A percentile compares a stretch with the other conserved stretches of the same genome.
Conservation (phyloP, 2,888 invertebrate genomes). For the Callosobruchus maculatus region DNA sequence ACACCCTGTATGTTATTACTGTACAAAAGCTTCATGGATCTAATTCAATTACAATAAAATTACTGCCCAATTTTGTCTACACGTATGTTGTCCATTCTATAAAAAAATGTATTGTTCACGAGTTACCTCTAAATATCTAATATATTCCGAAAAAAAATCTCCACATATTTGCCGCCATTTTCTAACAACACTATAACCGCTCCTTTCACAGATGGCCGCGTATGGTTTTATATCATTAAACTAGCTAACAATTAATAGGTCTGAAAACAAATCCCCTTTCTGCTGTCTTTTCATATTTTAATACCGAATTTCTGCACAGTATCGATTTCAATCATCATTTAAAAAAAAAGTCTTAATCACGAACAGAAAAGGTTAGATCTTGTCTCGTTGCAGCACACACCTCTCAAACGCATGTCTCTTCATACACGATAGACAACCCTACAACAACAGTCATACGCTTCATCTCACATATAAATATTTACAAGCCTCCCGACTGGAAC, state of each 20-base stretch:
- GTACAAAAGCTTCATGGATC: too few relatives aligned
- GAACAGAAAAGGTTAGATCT: background rate
- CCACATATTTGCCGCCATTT: background rate
- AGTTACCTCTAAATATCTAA: too few relatives aligned
- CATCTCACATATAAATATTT: slow-evolving; percentile 14
- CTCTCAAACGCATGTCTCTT: background rate
- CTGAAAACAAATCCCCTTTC: slow-evolving; percentile 28
- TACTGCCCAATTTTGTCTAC: too few relatives aligned
- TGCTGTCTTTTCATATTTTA: slow-evolving; percentile 5
- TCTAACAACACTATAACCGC: slow-evolving; percentile 35
- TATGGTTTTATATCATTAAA: background rate
- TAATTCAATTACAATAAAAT: too few relatives aligned
- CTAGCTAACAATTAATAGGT: slow-evolving; percentile 33
- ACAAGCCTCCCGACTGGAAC: slow-evolving; percentile 23
- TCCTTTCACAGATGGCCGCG: slow-evolving; percentile 28
- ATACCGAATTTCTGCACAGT: background rate
- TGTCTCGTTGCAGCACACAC: background rate
- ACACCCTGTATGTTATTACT: too few relatives aligned
- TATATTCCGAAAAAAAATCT: too few relatives aligned
- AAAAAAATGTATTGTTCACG: too few relatives aligned
- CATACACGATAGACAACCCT: background rate
- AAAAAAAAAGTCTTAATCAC: background rate
- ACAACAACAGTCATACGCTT: background rate
- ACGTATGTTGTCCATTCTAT: too few relatives aligned
- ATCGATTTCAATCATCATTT: background rate